phyloP scores from a whole-genome alignment of 2,113 vertebrate species.

The Chaetodon trifascialis region DNA sequence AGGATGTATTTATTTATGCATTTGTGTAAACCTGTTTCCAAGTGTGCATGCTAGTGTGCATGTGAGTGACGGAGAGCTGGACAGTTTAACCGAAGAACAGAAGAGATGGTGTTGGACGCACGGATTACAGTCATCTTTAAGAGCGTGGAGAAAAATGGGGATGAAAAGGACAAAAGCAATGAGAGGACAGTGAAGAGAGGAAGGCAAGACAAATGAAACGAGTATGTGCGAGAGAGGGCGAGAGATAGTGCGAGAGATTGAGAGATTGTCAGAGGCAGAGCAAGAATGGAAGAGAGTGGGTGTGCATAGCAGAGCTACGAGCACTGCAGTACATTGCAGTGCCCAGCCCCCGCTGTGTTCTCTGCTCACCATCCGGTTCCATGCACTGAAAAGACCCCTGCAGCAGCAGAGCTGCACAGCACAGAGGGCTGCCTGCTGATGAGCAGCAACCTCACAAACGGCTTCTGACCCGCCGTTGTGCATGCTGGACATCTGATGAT shows the following conservation, averaged over 20 bases:
- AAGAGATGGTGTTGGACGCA: conserved; percentile 16
- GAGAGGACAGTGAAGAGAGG: conserved; percentile 31
- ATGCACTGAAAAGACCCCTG: conserved; percentile 81
- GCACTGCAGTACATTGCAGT: conserved; percentile 85
- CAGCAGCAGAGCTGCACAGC: conserved; percentile 70
- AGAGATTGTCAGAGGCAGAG: conserved; percentile 71
- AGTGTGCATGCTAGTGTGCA: neutral
- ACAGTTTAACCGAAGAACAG: conserved; percentile 21
- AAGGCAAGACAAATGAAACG: conserved; percentile 48
- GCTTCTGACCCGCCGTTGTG: conserved; percentile 41
- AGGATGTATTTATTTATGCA: conserved; percentile 6
- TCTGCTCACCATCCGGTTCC: conserved; percentile 79
- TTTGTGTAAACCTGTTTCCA: conserved; percentile 10
- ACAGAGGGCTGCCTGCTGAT: conserved; percentile 58
- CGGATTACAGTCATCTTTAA: conserved; percentile 14
- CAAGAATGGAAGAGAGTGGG: conserved; percentile 76
- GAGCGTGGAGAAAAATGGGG: conserved; percentile 28
- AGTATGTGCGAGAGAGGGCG: conserved; percentile 35
- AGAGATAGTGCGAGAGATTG: conserved; percentile 58
- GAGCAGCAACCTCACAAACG: conserved; percentile 56
- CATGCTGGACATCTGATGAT: conserved; percentile 22
- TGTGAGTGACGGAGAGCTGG: conserved; percentile 13
- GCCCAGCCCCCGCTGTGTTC: conserved; percentile 84
- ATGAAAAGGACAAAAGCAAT: conserved; percentile 23
- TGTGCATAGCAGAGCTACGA: conserved; percentile 77